Evolutionary conservation across 2,113 vertebrate genomes (phyloP), one percentile per base, ranked within the genome.

Genomic region (Halcyon malimbica): DNA sequence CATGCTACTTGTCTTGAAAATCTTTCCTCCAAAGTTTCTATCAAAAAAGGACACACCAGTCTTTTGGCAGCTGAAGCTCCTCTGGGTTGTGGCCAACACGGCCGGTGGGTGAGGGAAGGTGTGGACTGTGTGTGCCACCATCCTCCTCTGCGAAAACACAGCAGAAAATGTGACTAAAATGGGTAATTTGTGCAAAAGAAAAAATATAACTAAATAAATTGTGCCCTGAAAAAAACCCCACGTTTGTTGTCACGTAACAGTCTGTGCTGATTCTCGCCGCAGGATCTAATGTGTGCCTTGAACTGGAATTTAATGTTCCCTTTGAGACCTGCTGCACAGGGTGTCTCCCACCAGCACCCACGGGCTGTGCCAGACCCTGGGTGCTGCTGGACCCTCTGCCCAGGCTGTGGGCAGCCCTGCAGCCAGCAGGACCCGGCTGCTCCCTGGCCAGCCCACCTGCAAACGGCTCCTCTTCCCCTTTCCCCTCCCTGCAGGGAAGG

Each of bases 61-160:
- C 20, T 46, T 44, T 33, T 29, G 57, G 64, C 71, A 63, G 80
- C 48, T 41, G 29, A 21, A 35, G 11, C 20, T 8, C 28, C 79
- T 77, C 19, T 11, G 29, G n/a, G 31, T 29, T 23, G 17, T 5
- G 26, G 56, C 35, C 64, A 57, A 50, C 35, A 18, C 0, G 18
- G 48, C 71, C 2, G 1, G 29, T 0, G 3, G 16, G 29, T 25
- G n/a, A 74, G 68, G 42, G 11, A 68, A 76, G 29, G 46, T 21
- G 24, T 11, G 50, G 62, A 9, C 11, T 35, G 8, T 10, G 16
- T 3, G 12, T 17, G 42, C 44, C 1, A 2, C 33, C 21, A 31
- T 9, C 42, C 50, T 57, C 35, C 25, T 17, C 20, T 12, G n/a
- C 54, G 60, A 76, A 37, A 68, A 21, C n/a, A 29, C 24, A n/a